Evolutionary conservation across 2,888 invertebrate species (phyloP), one percentile per base, ranked within the genome.

Genomic region (Pristionchus arcanus): DNA sequence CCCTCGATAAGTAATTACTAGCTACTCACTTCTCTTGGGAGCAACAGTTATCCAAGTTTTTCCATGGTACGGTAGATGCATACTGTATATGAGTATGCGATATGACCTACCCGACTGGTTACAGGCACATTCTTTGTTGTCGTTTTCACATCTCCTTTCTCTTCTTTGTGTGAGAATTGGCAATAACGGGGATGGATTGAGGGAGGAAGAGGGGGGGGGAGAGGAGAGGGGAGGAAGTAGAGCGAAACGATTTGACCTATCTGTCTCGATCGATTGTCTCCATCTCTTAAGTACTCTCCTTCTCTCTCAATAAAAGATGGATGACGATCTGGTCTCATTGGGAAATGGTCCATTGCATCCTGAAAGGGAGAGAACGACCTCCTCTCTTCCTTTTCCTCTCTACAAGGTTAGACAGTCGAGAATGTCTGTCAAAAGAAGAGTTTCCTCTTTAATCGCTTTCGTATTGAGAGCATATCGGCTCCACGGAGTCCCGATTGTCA

Each of bases 281-380:
- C 37, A 34, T 74, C 74, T 63, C 25, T 63, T 63, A 63, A 63
- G 63, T n/a, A n/a, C 68, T 31, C 42, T 13, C 42, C 42, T 15
- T 31, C 66, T 2, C 28, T 28, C 68, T 71, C 68, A 34, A 71
- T 71, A 71, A 71, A 71, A 71, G 63, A 31, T 71, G 31, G 19
- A 34, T 71, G 31, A 28, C 31, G 34, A 71, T 71, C 68, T 71
- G 31, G 28, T 34, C 74, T 74, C 74, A 74, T 74, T 74, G 25
- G 74, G 74, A 28, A 81, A 81, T 81, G 81, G 81, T 42, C 28
- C 81, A 81, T 81, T 81, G 81, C 81, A 53, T 81, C 42, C 49
- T 81, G 81, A 81, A 49, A 81, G 81, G 81, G 28, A 28, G 34
- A 34, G n/a, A 15, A 31, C 15, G 71, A 11, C 25, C 37, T 37